phyloP scores from a whole-genome alignment of 2,888 invertebrate species.

The Dorcus hopei region DNA sequence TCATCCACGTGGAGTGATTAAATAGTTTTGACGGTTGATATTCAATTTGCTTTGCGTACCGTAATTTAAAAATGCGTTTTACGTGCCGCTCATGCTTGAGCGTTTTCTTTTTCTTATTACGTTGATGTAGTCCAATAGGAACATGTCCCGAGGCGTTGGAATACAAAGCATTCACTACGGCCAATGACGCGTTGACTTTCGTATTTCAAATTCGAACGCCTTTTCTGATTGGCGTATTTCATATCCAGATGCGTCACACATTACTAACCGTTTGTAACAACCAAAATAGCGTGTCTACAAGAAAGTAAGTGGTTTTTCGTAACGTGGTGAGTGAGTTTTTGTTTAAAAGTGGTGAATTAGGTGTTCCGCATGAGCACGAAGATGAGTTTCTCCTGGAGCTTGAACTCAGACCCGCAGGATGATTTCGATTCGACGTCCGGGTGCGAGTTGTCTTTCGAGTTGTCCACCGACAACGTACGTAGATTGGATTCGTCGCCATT shows the following conservation, averaged over 20 bases:
- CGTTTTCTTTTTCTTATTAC: conserved; percentile 16
- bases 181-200: conserved; percentile 19
- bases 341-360: conserved; percentile 4
- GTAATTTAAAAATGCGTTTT: too few species aligned
- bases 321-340: conserved; percentile 4
- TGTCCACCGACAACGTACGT: conserved; percentile 52
- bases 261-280: conserved; percentile 26
- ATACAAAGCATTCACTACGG: conserved; percentile 6
- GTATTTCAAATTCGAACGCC: conserved; percentile 12
- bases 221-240: conserved; percentile 36
- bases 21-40: too few species aligned
- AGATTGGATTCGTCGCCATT: conserved; percentile 47
- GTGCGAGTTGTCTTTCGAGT: conserved; percentile 64
- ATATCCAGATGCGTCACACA: conserved; percentile 34
- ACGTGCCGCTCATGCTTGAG: too few species aligned
- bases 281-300: conserved; percentile 11
- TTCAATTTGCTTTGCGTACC: too few species aligned
- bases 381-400: conserved; percentile 35
- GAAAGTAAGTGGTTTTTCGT: background rate
- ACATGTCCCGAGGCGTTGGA: conserved; percentile 2
- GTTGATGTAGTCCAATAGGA: conserved; percentile 6
- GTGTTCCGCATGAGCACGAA: background rate
- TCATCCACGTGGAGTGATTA: too few species aligned
- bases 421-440: conserved; percentile 51
- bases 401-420: conserved; percentile 35